Conservation (phyloP, 2,888 invertebrate species). For the Acanthococcus lagerstroemiae region DNA sequence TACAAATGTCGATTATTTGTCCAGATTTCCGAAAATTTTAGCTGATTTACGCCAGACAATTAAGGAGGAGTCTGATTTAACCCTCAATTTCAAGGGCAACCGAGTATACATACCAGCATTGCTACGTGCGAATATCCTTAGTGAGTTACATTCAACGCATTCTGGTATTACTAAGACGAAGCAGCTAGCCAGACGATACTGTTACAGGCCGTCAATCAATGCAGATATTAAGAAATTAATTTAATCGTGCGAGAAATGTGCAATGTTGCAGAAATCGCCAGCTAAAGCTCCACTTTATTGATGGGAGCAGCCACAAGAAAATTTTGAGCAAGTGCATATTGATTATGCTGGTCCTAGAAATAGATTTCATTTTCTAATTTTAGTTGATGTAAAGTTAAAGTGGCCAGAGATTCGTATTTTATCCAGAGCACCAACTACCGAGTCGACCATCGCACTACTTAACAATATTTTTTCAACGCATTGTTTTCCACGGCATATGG, state of each 20-base stretch:
- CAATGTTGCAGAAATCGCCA: not conserved
- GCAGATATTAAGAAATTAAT: slow-evolving; percentile 36
- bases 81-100: not conserved
- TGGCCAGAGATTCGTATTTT: slow-evolving; percentile 19
- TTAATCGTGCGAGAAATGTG: slow-evolving; percentile 35
- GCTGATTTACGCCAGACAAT: not conserved
- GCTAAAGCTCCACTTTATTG: not conserved
- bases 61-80: not conserved
- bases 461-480: too few species aligned
- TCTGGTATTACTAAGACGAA: slow-evolving; percentile 38
- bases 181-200: slow-evolving; percentile 36
- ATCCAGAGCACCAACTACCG: too few species aligned
- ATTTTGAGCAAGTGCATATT: slow-evolving; percentile 4
- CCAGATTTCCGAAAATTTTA: not conserved
- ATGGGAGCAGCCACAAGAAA: not conserved
- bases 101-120: not conserved
- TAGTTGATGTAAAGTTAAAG: slow-evolving; percentile 9
- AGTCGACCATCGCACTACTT: too few species aligned
- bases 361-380: not conserved
- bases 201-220: slow-evolving; percentile 38
- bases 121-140: slow-evolving; percentile 30
- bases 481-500: too few species aligned
- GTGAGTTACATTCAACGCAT: slow-evolving; percentile 38
- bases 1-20: slow-evolving; percentile 8
- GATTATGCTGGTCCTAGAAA: not conserved